Evolutionary conservation across 1,140 invertebrate species (phyloP).

Genomic region (Ericerus pela): DNA sequence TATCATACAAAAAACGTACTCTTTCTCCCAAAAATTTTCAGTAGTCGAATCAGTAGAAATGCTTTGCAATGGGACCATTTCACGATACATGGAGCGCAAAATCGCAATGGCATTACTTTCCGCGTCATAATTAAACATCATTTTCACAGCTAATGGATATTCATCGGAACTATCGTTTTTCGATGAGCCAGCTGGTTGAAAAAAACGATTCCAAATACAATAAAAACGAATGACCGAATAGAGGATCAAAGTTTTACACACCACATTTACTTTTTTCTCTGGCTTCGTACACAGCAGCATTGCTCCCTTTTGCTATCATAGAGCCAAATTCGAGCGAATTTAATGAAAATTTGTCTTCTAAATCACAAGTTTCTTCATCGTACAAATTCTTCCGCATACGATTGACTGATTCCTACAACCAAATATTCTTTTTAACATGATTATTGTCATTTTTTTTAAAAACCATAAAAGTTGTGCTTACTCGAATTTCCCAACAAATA

Average conservation of each 20-base stretch:
- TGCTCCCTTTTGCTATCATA: slow-evolving; percentile 63
- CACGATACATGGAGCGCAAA: slow-evolving; percentile 58
- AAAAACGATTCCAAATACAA: background rate
- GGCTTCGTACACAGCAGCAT: slow-evolving; percentile 64
- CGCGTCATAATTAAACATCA: slow-evolving; percentile 84
- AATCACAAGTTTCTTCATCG: slow-evolving; percentile 36
- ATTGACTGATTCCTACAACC: slow-evolving; percentile 40
- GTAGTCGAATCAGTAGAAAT: slow-evolving; percentile 37
- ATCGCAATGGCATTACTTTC: slow-evolving; percentile 68
- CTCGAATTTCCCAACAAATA: slow-evolving; percentile 61
- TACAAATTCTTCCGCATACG: slow-evolving; percentile 40
- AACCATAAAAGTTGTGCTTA: slow-evolving; percentile 27
- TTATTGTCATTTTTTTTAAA: background rate
- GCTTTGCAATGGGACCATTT: slow-evolving; percentile 55
- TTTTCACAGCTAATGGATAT: slow-evolving; percentile 66
- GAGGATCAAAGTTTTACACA: slow-evolving; percentile 8
- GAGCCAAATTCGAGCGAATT: slow-evolving; percentile 50
- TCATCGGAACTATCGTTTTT: background rate
- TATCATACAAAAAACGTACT: background rate
- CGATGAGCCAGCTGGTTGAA: background rate
- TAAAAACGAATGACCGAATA: background rate
- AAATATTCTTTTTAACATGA: background rate
- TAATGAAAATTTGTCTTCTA: slow-evolving; percentile 32
- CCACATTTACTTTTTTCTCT: slow-evolving; percentile 17
- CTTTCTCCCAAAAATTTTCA: background rate